phyloP scores from a whole-genome alignment of 2,888 invertebrate genomes.

The Dexiosoma caninum region DNA sequence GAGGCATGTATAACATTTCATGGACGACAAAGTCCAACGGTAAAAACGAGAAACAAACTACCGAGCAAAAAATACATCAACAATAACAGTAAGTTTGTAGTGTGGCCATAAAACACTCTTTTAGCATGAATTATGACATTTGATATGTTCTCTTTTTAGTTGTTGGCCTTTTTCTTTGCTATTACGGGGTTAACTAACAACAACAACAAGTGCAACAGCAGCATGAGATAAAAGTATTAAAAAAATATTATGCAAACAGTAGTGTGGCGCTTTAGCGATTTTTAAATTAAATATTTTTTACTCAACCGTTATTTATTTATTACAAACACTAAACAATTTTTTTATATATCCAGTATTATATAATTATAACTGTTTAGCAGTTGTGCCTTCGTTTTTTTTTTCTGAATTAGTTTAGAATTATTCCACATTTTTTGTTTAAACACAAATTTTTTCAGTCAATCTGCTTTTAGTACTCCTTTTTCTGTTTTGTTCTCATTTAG shows the following conservation, averaged over 20 bases:
- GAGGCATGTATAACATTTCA: slow-evolving; percentile 55
- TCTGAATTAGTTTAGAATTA: not conserved
- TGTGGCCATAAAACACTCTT: slow-evolving; percentile 60
- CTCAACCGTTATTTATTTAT: too few species aligned
- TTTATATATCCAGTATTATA: slow-evolving; percentile 8
- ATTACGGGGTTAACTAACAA: slow-evolving; percentile 24
- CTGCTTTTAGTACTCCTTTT: not conserved
- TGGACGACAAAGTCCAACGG: slow-evolving; percentile 37
- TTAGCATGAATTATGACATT: slow-evolving; percentile 65
- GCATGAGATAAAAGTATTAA: slow-evolving; percentile 15
- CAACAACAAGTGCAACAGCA: not conserved
- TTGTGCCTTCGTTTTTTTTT: not conserved
- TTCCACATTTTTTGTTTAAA: not conserved
- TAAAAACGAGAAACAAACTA: slow-evolving; percentile 25
- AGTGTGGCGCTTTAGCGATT: slow-evolving; percentile 22
- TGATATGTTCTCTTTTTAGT: slow-evolving; percentile 48
- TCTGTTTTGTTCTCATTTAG: not conserved
- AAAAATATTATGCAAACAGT: slow-evolving; percentile 43
- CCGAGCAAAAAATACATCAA: not conserved
- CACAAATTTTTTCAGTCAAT: too few species aligned
- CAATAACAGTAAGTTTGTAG: slow-evolving; percentile 13
- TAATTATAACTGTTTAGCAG: not conserved
- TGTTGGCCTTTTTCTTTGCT: slow-evolving; percentile 16
- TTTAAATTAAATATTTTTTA: not conserved
- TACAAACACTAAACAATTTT: not conserved